Conservation (phyloP, 2,888 invertebrate species). For the Phaonia tiefii region DNA sequence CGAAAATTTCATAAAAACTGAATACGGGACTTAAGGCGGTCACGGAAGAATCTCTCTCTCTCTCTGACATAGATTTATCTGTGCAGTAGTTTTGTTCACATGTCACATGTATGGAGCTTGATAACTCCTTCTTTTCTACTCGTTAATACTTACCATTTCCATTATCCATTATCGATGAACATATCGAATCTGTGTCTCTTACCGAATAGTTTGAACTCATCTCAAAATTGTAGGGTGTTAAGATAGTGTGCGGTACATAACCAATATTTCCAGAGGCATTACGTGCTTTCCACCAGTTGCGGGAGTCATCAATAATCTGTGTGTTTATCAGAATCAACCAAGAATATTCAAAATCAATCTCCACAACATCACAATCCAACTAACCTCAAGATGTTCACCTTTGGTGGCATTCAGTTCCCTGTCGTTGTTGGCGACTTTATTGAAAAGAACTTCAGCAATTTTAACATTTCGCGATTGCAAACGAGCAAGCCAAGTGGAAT, state of each 20-base stretch:
- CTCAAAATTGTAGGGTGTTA: conserved; percentile 83
- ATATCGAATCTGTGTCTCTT: conserved; percentile 75
- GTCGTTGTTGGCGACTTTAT: conserved; percentile 96
- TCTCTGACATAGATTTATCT: too few relatives aligned
- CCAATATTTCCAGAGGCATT: conserved; percentile 92
- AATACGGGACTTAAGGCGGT: too few relatives aligned
- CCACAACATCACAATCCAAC: conserved; percentile 48
- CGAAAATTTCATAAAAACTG: too few relatives aligned
- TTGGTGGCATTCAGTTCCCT: conserved; percentile 97
- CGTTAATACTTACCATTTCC: conserved; percentile 63
- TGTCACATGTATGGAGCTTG: too few relatives aligned
- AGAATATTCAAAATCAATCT: not conserved
- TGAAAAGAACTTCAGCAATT: conserved; percentile 94
- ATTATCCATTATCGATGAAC: conserved; percentile 69
- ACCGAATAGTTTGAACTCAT: conserved; percentile 63
- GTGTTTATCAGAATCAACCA: conserved; percentile 24
- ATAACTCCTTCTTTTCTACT: too few relatives aligned
- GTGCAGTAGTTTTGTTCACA: too few relatives aligned
- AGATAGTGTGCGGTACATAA: conserved; percentile 98
- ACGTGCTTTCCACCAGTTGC: conserved; percentile 99
- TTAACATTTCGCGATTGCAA: conserved; percentile 86
- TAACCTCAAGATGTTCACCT: conserved; percentile 96
- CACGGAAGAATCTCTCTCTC: too few relatives aligned
- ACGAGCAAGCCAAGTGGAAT: conserved; percentile 86
- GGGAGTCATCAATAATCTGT: conserved; percentile 94